Percentiles rank a stretch among this genome's conserved stretches.
phyloP scores from a whole-genome alignment of 2,113 vertebrate genomes.

The Phylloscopus whistleri region DNA sequence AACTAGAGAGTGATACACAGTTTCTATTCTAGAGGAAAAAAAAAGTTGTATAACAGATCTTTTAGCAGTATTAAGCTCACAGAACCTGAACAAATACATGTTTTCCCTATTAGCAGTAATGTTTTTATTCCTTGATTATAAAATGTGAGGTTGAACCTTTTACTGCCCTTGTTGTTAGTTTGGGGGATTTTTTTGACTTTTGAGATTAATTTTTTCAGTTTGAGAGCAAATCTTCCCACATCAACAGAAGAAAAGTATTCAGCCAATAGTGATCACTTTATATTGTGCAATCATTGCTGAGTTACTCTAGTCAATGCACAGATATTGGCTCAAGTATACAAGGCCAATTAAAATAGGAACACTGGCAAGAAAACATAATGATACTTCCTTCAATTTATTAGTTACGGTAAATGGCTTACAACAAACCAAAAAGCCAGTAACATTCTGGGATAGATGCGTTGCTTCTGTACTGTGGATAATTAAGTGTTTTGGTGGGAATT shows the following conservation, averaged over 20 bases:
- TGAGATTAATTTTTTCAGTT: neutral
- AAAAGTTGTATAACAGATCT: neutral
- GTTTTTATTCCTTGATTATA: neutral
- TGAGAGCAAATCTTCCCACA: neutral
- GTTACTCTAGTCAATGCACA: conserved; percentile 60
- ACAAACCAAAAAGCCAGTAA: conserved; percentile 67
- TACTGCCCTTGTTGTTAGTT: neutral
- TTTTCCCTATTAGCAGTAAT: neutral
- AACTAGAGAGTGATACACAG: neutral
- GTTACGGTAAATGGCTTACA: conserved; percentile 68
- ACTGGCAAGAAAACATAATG: conserved; percentile 71
- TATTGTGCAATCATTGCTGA: conserved; percentile 27
- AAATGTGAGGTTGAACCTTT: neutral
- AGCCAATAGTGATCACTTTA: conserved; percentile 16
- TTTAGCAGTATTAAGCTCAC: neutral
- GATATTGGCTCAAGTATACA: conserved; percentile 66
- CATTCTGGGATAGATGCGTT: conserved; percentile 57
- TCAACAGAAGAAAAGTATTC: neutral
- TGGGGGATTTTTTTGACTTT: neutral
- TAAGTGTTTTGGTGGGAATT: conserved; percentile 78
- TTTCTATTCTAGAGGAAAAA: neutral
- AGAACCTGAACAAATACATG: neutral
- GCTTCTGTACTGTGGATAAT: conserved; percentile 73
- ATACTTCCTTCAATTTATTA: conserved; percentile 76
- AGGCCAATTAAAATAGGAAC: conserved; percentile 75